phyloP scores from a whole-genome alignment of 2,113 vertebrate species.

The Sisor rabdophorus region DNA sequence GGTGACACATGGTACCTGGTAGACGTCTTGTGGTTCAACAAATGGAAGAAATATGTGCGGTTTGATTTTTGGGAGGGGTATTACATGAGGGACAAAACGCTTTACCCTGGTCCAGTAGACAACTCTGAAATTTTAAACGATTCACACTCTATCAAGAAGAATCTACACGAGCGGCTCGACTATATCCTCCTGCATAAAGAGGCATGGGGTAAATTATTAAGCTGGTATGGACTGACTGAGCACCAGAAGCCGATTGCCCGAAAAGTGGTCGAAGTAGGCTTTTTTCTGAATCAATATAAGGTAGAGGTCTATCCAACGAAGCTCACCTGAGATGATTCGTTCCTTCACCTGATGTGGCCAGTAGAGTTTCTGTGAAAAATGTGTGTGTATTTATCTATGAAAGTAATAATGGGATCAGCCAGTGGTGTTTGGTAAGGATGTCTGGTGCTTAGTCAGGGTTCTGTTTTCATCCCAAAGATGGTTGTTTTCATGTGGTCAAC shows the following conservation, averaged over 20 bases:
- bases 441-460: too few species aligned
- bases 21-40: conserved; percentile 97
- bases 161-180: conserved; percentile 96
- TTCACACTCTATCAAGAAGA: conserved; percentile 87
- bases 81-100: conserved; percentile 92
- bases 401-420: too few species aligned
- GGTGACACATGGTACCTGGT: conserved; percentile 79
- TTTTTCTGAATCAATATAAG: conserved; percentile 98
- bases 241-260: conserved; percentile 90
- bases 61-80: conserved; percentile 97
- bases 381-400: too few species aligned
- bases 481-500: too few species aligned
- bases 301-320: conserved; percentile 96
- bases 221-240: conserved; percentile 89
- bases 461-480: too few species aligned
- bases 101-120: conserved; percentile 94
- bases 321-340: conserved; percentile 85
- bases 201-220: conserved; percentile 94
- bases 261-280: conserved; percentile 95
- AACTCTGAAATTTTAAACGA: conserved; percentile 92
- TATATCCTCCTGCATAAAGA: conserved; percentile 94
- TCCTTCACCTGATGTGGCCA: too few species aligned
- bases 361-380: too few species aligned
- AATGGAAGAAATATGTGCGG: conserved; percentile 98
- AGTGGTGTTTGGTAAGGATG: too few species aligned